Percentiles rank a stretch among this genome's conserved stretches.
Conservation (phyloP, 2,888 invertebrate species). For the Steinernema carpocapsae region DNA sequence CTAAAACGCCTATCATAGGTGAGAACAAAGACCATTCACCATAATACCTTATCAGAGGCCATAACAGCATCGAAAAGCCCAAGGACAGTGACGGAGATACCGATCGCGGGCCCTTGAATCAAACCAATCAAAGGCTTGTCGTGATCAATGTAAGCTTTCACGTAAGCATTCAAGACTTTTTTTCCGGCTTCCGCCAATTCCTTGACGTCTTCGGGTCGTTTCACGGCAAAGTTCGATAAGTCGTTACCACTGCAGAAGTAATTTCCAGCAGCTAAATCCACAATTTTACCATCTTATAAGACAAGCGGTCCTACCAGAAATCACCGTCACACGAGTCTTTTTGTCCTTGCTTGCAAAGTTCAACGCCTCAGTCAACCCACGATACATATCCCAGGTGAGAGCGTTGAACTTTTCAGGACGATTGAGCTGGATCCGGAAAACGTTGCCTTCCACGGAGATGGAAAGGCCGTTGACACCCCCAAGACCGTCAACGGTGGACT, state of each 20-base stretch:
- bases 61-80: conserved; percentile 87
- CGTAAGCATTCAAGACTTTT: conserved; percentile 56
- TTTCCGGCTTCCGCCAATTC: conserved; percentile 57
- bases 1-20: conserved; percentile 71
- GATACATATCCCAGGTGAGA: conserved; percentile 57
- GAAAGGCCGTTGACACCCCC: conserved; percentile 40
- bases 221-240: conserved; percentile 71
- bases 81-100: conserved; percentile 84
- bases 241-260: conserved; percentile 88
- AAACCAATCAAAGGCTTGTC: conserved; percentile 86
- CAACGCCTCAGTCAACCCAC: conserved; percentile 74
- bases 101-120: conserved; percentile 92
- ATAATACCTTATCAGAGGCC: conserved; percentile 77
- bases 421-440: conserved; percentile 60
- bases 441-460: conserved; percentile 54
- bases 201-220: conserved; percentile 51
- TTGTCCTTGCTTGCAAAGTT: conserved; percentile 78
- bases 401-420: conserved; percentile 63
- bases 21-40: no score
- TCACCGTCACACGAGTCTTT: conserved; percentile 76
- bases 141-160: conserved; percentile 80
- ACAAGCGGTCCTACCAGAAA: conserved; percentile 74
- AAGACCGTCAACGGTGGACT: conserved; percentile 49
- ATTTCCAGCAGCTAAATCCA: conserved; percentile 74
- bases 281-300: neutral